Conservation (phyloP, 2,888 invertebrate genomes). For the Epistrophella euchroma region DNA sequence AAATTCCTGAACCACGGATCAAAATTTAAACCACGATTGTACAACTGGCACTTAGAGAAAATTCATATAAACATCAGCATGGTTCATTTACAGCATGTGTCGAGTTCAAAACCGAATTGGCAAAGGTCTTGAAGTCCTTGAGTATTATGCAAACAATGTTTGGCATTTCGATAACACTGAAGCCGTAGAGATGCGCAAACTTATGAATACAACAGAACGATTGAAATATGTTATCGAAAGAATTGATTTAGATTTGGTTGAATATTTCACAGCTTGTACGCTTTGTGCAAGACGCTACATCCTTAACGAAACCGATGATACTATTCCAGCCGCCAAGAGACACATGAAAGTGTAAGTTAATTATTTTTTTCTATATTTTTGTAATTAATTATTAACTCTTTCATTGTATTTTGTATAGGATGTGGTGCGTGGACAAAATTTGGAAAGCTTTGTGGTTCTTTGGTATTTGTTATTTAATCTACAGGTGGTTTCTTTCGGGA, state of each 20-base stretch:
- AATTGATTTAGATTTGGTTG: constrained; percentile 88
- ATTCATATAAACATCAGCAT: too few relatives aligned
- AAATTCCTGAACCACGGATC: too few relatives aligned
- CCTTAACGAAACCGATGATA: constrained; percentile 92
- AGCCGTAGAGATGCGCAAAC: constrained; percentile 85
- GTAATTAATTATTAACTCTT: background rate
- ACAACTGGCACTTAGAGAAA: too few relatives aligned
- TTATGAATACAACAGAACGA: constrained; percentile 88
- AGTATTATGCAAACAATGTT: constrained; percentile 96
- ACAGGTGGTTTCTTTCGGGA: constrained; percentile 79
- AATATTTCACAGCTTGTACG: constrained; percentile 93
- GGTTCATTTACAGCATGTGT: constrained; percentile 86
- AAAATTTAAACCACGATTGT: too few relatives aligned
- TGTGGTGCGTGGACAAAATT: constrained; percentile 93
- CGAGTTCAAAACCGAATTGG: constrained; percentile 92
- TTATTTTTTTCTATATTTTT: background rate
- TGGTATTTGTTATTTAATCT: constrained; percentile 85
- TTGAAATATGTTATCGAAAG: constrained; percentile 88
- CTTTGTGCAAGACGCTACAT: constrained; percentile 91
- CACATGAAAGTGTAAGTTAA: constrained; percentile 91
- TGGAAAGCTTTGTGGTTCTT: constrained; percentile 88
- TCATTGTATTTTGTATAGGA: constrained; percentile 86
- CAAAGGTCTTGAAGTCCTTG: constrained; percentile 94
- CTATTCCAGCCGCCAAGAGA: constrained; percentile 90
- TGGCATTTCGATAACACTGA: constrained; percentile 94